Percentiles rank a stretch among this genome's conserved stretches.
These are phyloP conservation scores for Epinotia ramella DNA, from an alignment of 2,888 invertebrate species.

Conservation along the genomic window DNA sequence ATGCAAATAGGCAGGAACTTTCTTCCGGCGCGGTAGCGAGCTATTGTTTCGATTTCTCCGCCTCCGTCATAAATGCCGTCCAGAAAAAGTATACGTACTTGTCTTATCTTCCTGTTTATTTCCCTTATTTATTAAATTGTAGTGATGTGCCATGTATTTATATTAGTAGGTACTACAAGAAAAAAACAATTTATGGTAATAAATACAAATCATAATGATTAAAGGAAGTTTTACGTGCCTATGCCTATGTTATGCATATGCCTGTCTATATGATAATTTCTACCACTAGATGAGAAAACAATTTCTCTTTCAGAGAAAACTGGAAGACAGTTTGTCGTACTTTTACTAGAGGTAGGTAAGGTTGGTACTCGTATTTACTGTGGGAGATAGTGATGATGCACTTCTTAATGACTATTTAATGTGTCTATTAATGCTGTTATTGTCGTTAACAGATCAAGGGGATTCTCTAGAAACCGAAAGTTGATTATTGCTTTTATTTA, in stretches of 20 bases:
- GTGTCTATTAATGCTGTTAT: background rate
- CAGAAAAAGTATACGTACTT: conserved; percentile 49
- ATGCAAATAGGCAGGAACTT: conserved; percentile 82
- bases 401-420: background rate
- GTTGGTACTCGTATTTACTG: background rate
- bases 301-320: conserved; percentile 42
- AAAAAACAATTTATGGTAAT: background rate
- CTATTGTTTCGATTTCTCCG: conserved; percentile 80
- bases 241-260: background rate
- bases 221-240: background rate
- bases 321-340: conserved; percentile 23
- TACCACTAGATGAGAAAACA: conserved; percentile 23
- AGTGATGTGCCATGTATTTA: background rate
- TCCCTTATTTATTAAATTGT: background rate
- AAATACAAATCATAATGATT: background rate
- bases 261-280: background rate
- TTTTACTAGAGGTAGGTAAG: conserved; percentile 20
- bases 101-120: background rate
- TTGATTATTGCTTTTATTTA: no score
- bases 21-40: conserved; percentile 76
- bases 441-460: no score
- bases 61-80: conserved; percentile 58
- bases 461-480: no score
- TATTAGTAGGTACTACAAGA: background rate
- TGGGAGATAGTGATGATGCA: background rate